Evolutionary conservation across 1,140 invertebrate genomes (phyloP).

Genomic region (Drosophila chauvacae): DNA sequence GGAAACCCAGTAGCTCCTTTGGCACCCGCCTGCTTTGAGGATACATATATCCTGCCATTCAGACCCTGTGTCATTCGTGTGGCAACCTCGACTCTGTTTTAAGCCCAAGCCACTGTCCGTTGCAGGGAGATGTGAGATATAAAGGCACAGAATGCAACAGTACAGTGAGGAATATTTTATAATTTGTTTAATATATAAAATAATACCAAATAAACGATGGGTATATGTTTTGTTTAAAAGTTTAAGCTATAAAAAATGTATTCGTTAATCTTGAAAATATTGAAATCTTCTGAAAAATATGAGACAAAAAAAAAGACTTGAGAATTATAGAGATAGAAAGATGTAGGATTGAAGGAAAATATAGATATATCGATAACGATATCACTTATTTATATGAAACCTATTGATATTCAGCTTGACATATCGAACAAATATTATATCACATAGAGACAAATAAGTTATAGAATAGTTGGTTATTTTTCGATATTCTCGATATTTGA

Average conservation of each 20-base stretch:
- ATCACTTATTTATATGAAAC: too few relatives aligned
- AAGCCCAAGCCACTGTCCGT: constrained; percentile 26
- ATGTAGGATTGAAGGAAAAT: too few relatives aligned
- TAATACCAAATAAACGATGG: neutral
- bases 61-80: constrained; percentile 45
- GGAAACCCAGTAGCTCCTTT: constrained; percentile 4
- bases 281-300: too few relatives aligned
- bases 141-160: constrained; percentile 37
- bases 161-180: neutral
- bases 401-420: too few relatives aligned
- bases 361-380: too few relatives aligned
- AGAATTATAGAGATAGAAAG: too few relatives aligned
- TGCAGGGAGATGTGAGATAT: constrained; percentile 27
- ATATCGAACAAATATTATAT: too few relatives aligned
- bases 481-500: neutral
- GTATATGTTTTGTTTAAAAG: too few relatives aligned
- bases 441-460: neutral
- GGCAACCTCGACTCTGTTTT: constrained; percentile 40
- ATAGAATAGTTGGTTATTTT: neutral
- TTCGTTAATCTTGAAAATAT: too few relatives aligned
- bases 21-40: constrained; percentile 9
- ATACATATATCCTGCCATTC: constrained; percentile 4
- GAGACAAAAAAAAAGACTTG: too few relatives aligned
- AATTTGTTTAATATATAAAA: neutral
- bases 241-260: too few relatives aligned